A percentile compares a stretch with the other conserved stretches of the same genome.
Evolutionary conservation across 2,113 vertebrate genomes (phyloP).

Genomic region (Donacobius atricapilla): DNA sequence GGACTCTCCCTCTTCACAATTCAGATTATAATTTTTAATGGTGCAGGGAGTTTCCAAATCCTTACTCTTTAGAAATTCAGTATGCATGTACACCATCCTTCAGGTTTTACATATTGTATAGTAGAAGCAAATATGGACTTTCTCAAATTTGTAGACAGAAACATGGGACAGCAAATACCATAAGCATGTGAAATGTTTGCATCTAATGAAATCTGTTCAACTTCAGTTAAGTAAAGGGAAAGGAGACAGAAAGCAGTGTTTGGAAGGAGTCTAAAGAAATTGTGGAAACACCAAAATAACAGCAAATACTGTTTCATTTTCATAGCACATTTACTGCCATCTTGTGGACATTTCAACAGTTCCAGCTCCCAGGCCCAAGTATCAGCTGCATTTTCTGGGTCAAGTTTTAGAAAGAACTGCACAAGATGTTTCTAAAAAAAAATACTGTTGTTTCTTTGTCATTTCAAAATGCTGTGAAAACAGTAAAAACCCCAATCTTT

Average conservation of each 20-base stretch:
- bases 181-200: background rate
- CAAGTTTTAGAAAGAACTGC: background rate
- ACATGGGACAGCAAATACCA: background rate
- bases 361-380: background rate
- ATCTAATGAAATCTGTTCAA: background rate
- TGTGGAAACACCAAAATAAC: background rate
- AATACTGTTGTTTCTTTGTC: background rate
- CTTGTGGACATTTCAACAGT: slow-evolving; percentile 38
- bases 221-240: background rate
- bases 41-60: background rate
- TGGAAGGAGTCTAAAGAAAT: background rate
- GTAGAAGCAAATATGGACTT: background rate
- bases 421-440: background rate
- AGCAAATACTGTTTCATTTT: background rate
- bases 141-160: background rate
- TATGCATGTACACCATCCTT: background rate
- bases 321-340: slow-evolving; percentile 49
- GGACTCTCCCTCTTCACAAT: background rate
- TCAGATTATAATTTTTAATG: background rate
- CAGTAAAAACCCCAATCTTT: background rate
- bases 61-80: background rate
- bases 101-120: background rate
- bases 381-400: background rate
- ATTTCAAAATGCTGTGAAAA: background rate
- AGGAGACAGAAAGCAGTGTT: background rate